Conservation (phyloP, 1,140 invertebrate species). For the Lucilia sericata region DNA sequence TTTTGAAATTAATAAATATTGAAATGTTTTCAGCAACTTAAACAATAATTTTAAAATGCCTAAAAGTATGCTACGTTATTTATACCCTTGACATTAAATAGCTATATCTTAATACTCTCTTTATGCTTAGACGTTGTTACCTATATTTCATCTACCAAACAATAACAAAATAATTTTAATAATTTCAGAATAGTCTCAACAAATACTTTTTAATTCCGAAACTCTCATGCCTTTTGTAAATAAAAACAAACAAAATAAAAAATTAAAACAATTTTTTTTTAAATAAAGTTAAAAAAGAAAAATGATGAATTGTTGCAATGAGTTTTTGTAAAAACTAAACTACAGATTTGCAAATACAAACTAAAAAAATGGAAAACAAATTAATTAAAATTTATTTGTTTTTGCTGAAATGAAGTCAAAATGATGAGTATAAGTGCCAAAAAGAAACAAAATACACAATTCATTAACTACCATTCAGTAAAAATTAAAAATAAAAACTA, state of each 20-base stretch:
- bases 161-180: background rate
- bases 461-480: background rate
- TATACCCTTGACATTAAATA: too few relatives aligned
- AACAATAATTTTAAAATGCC: too few relatives aligned
- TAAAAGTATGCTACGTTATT: too few relatives aligned
- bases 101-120: too few relatives aligned
- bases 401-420: background rate
- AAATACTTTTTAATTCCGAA: background rate
- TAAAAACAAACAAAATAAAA: too few relatives aligned
- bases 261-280: background rate
- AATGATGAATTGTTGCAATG: slow-evolving; percentile 5
- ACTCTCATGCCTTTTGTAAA: slow-evolving; percentile 37
- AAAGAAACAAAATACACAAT: background rate
- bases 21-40: too few relatives aligned
- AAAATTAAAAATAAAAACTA: background rate
- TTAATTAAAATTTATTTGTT: background rate
- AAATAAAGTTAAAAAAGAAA: slow-evolving; percentile 18
- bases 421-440: background rate
- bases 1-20: too few relatives aligned
- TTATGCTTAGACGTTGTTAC: background rate
- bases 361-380: background rate
- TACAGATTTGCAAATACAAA: background rate
- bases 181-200: too few relatives aligned
- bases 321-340: background rate
- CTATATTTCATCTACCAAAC: background rate